These are phyloP conservation scores for Melozone crissalis DNA, from an alignment of 2,113 vertebrate species.

Conservation along the genomic window DNA sequence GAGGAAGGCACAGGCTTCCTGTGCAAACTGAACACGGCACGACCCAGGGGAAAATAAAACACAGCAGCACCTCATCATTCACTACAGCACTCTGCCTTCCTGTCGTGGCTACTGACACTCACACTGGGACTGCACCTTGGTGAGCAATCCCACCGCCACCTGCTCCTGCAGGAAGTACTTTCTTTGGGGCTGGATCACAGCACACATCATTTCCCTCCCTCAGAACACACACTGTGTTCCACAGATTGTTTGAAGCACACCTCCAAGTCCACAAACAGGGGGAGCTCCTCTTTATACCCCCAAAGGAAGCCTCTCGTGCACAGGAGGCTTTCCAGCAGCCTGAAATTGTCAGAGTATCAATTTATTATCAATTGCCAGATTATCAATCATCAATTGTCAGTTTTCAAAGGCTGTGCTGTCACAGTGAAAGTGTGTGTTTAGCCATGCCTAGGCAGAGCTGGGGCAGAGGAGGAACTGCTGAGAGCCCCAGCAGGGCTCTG, in stretches of 20 bases:
- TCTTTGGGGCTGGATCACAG: background rate
- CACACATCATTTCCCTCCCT: fast-evolving
- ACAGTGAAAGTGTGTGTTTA: background rate
- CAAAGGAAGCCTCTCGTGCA: fast-evolving
- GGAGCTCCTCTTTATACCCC: fast-evolving
- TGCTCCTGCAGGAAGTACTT: background rate
- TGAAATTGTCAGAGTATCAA: background rate
- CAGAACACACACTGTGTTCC: background rate
- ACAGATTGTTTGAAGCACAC: background rate
- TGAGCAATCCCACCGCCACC: background rate
- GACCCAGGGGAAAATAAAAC: background rate
- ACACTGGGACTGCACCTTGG: no score
- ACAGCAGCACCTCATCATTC: background rate
- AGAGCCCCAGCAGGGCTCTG: background rate
- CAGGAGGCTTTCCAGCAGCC: background rate
- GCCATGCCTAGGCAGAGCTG: background rate
- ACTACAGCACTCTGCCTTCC: background rate
- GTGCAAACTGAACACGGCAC: background rate
- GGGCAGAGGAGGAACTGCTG: background rate
- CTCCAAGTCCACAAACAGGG: background rate
- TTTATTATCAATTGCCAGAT: background rate
- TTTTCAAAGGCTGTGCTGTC: background rate
- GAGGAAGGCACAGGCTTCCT: background rate
- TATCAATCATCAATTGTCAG: background rate
- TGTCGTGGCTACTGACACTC: background rate